A percentile compares a stretch with the other conserved stretches of the same genome.
phyloP scores from a whole-genome alignment of 2,113 vertebrate species.

The Paratilapia polleni region DNA sequence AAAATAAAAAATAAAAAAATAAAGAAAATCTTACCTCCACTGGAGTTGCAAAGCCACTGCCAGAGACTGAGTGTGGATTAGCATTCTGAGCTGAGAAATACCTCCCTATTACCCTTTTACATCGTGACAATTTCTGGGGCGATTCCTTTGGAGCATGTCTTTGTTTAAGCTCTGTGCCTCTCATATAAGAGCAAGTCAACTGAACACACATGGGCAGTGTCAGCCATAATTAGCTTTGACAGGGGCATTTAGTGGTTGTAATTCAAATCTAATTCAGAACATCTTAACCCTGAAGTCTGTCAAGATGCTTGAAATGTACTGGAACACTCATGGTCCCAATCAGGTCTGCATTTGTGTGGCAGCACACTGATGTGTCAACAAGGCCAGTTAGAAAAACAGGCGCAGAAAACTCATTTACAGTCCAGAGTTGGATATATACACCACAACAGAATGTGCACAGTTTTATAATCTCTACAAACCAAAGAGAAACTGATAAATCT shows the following conservation, averaged over 20 bases:
- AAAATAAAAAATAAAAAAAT: not conserved
- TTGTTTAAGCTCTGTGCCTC: slow-evolving; percentile 90
- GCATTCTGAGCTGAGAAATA: slow-evolving; percentile 72
- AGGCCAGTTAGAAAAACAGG: slow-evolving; percentile 85
- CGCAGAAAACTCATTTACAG: slow-evolving; percentile 89
- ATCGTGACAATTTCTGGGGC: slow-evolving; percentile 89
- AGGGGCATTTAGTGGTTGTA: slow-evolving; percentile 99
- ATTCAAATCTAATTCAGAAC: slow-evolving; percentile 99
- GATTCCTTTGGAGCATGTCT: slow-evolving; percentile 90
- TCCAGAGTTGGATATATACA: slow-evolving; percentile 47
- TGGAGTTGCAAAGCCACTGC: slow-evolving; percentile 47
- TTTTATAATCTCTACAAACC: slow-evolving; percentile 33
- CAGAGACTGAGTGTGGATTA: slow-evolving; percentile 70
- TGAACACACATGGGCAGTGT: slow-evolving; percentile 91
- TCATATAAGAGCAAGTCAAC: slow-evolving; percentile 85
- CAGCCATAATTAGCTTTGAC: slow-evolving; percentile 96
- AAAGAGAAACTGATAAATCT: slow-evolving; percentile 69
- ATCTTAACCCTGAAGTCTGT: slow-evolving; percentile 99
- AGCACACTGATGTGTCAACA: slow-evolving; percentile 94
- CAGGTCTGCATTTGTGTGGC: slow-evolving; percentile 89
- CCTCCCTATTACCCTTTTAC: slow-evolving; percentile 75
- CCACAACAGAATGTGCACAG: slow-evolving; percentile 34
- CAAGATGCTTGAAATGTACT: slow-evolving; percentile 92
- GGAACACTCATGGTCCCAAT: slow-evolving; percentile 86
- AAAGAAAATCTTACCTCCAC: not conserved